Conservation (phyloP, 2,113 vertebrate genomes). For the Callipepla squamata region DNA sequence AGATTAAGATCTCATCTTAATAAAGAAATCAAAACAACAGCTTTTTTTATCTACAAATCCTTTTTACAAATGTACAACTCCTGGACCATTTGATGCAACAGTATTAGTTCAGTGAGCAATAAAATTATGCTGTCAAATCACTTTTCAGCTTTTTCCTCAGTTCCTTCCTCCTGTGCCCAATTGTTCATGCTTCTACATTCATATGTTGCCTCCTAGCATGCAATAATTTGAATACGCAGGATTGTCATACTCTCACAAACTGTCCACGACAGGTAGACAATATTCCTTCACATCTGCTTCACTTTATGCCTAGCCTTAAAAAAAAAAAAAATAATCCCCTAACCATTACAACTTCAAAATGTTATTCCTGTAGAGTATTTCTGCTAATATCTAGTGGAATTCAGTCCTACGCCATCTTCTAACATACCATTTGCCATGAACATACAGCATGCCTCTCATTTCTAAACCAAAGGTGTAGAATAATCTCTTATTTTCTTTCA, state of each 20-base stretch:
- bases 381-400: not conserved
- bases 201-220: not conserved
- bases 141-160: not conserved
- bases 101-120: not conserved
- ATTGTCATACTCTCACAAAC: not conserved
- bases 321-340: not conserved
- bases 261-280: not conserved
- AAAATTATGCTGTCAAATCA: not conserved
- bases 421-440: not conserved
- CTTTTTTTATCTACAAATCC: not conserved
- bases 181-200: not conserved
- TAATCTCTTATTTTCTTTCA: not conserved
- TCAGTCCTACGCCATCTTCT: not conserved
- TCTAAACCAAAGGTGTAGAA: conserved; percentile 3
- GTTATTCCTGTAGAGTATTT: not conserved
- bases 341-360: not conserved
- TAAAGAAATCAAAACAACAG: not conserved
- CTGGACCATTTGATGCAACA: not conserved
- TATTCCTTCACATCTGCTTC: not conserved
- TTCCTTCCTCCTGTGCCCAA: not conserved
- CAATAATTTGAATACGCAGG: not conserved
- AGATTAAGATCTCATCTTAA: not conserved
- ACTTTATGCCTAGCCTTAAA: not conserved
- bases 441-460: not conserved
- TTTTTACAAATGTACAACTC: not conserved